Evolutionary conservation across 53 echinoderm and acorn worm genomes (phyloP), one percentile per base, ranked within the genome.

Genomic region (Apostichopus leukothele): DNA sequence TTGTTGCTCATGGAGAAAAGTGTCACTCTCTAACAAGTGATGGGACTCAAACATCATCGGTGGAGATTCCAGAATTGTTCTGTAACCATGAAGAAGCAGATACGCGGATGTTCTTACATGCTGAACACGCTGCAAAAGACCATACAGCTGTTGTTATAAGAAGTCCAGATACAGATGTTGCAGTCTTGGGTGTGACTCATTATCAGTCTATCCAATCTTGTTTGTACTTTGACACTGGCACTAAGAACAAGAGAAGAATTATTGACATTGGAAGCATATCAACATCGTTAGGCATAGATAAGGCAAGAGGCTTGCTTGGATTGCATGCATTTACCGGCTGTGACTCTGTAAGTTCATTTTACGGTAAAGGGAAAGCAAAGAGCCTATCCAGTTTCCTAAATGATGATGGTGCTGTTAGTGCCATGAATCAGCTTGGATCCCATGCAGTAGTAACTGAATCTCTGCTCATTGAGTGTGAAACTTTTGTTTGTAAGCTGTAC

Each of bases 141-240:
- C 27, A 87, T 14, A 51, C 90, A 54, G 27, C 27, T 27, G 27
- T 27, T 1, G 27, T 27, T 27, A 86, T 94, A 5, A 86, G 66
- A 83, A 90, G 91, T 68, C 94, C 90, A 1, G 92, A 94, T 84
- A 94, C 91, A 27, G 90, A 94, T 78, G 92, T 94, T 12, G 92
- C 90, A 79, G 76, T 94, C 13, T 90, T 92, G 26, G 94, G 88
- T 6, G 75, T 94, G 16, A 78, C 92, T 18, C 51, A 74, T 39
- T 86, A 89, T 13, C 6, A 59, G 5, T 9, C 73, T 52, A 71
- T 94, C 50, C 52, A 51, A 5, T 76, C 61, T 4, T 53, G 53
- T 51, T 60, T 94, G 21, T 89, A 80, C 74, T 93, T 87, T 78
- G 26, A 89, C 75, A 89, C 91, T 21, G 89, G 93, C 19, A 87